Percentiles rank a stretch among this genome's conserved stretches.
These are phyloP conservation scores for Metalampra italica DNA, from an alignment of 2,888 invertebrate genomes.

Conservation along the genomic window DNA sequence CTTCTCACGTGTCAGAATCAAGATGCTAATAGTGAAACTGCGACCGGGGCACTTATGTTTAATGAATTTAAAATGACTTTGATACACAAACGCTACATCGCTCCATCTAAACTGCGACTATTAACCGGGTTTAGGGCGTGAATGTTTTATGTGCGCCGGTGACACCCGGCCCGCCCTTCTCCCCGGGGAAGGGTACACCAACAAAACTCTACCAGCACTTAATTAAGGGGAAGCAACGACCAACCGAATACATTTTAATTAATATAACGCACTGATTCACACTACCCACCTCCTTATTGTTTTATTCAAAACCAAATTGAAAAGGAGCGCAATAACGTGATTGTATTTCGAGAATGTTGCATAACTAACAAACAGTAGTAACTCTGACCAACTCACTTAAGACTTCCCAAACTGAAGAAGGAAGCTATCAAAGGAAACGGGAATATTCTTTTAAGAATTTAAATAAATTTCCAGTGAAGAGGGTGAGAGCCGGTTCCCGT, in stretches of 20 bases:
- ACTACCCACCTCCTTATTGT: slow-evolving; percentile 34
- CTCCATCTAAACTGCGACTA: slow-evolving; percentile 57
- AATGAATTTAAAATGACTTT: slow-evolving; percentile 11
- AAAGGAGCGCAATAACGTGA: slow-evolving; percentile 12
- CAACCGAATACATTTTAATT: slow-evolving; percentile 68
- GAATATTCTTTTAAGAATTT: slow-evolving; percentile 67
- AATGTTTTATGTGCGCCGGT: slow-evolving; percentile 63
- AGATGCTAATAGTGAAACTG: neutral
- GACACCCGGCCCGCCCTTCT: slow-evolving; percentile 45
- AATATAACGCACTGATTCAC: slow-evolving; percentile 53
- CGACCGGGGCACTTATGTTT: slow-evolving; percentile 1
- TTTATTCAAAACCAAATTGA: slow-evolving; percentile 33
- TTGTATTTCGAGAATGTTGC: neutral
- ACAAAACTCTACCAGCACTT: slow-evolving; percentile 66
- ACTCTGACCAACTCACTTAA: slow-evolving; percentile 53
- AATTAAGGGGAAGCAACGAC: slow-evolving; percentile 61
- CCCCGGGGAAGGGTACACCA: slow-evolving; percentile 41
- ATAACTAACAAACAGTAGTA: slow-evolving; percentile 25
- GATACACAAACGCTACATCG: slow-evolving; percentile 16
- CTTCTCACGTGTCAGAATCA: too few species aligned
- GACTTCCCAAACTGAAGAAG: slow-evolving; percentile 44
- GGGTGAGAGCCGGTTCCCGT: slow-evolving; percentile 51
- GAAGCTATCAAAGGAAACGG: slow-evolving; percentile 44
- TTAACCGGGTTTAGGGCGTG: slow-evolving; percentile 62
- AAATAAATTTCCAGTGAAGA: slow-evolving; percentile 65